Evolutionary conservation across 2,888 invertebrate genomes (phyloP).

Genomic region (Pristionchus mayeri): DNA sequence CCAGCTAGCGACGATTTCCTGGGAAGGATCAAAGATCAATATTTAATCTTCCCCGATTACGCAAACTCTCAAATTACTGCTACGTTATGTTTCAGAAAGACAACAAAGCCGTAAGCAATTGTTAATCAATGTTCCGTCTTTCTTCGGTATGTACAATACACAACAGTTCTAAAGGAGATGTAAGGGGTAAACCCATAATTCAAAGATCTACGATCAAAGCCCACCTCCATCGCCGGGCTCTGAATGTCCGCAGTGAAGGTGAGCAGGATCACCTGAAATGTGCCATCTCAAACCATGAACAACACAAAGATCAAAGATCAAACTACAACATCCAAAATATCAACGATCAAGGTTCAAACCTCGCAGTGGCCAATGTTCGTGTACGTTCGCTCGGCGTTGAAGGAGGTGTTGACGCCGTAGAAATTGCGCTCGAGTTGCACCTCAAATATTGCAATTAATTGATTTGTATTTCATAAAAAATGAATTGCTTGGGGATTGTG

Average conservation of each 20-base stretch:
- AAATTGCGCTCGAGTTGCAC: constrained; percentile 74
- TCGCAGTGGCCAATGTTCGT: constrained; percentile 62
- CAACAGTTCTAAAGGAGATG: no score
- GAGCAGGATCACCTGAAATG: constrained; percentile 60
- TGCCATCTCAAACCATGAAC: not conserved
- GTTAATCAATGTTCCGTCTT: no score
- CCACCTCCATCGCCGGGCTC: constrained; percentile 54
- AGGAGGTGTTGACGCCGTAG: constrained; percentile 63
- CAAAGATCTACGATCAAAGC: not conserved
- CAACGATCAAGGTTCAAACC: constrained; percentile 52
- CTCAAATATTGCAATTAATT: constrained; percentile 41
- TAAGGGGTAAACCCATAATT: constrained; percentile 24
- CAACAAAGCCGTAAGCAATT: not conserved
- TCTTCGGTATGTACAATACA: no score
- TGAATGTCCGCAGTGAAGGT: constrained; percentile 60
- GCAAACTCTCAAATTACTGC: no score
- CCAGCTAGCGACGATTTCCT: constrained; percentile 64
- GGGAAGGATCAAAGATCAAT: constrained; percentile 3
- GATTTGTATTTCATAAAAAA: not conserved
- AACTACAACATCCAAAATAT: not conserved
- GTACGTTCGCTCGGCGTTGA: constrained; percentile 32
- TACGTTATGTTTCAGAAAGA: no score
- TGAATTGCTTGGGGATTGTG: not conserved
- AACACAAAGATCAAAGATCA: constrained; percentile 19
- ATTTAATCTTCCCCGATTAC: not conserved